Base-by-base conservation (phyloP, 2,888 invertebrate species). In the Synanthedon myopaeformis region DNA sequence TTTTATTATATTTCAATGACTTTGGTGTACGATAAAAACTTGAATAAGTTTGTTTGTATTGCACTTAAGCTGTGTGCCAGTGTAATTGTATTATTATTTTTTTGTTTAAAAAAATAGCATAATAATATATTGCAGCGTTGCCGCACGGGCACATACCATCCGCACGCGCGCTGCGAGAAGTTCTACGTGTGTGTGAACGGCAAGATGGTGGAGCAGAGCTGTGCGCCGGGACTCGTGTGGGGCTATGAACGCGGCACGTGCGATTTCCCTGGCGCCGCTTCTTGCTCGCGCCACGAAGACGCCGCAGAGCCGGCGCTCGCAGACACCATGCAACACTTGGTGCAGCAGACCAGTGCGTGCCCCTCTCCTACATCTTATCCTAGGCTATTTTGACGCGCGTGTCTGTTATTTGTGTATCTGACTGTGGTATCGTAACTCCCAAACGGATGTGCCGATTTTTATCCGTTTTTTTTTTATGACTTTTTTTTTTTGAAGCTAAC, bases 121-220 rank as follows among this genome's bases (percentile, higher is more conserved):
- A 13, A 13, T 42, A 14, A 2, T 14, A 14, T 49, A 42, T 49
- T 58, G 1, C 61, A 88, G 88, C 72, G 70, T 3, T 95, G 95
- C 69, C 79, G 81, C n/a, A 90, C 91, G 42, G 95, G 94, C 0
- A 90, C 92, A 8, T 95, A 94, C 72, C 94, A 93, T 67, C 85
- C 92, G 0, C 93, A 93, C 65, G 90, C 91, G 0, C 89, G 91
- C 52, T 96, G 95, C 66, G 91, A 90, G 54, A 90, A 90, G 64
- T 95, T 94, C 76, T 92, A 92, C 65, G 90, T 95, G 17, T 96
- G 96, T 70, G 92, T 93, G 10, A 94, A 94, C 72, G 91, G 91
- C 0, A 77, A 89, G n/a, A 77, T 93, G 52, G 88, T 94, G 3
- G 78, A 90, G 0, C 93, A 92, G 65, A 89, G 89, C 54, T 96